Percentiles rank a stretch among this genome's conserved stretches.
phyloP scores from a whole-genome alignment of 2,888 invertebrate species.

The Poecilus cupreus region DNA sequence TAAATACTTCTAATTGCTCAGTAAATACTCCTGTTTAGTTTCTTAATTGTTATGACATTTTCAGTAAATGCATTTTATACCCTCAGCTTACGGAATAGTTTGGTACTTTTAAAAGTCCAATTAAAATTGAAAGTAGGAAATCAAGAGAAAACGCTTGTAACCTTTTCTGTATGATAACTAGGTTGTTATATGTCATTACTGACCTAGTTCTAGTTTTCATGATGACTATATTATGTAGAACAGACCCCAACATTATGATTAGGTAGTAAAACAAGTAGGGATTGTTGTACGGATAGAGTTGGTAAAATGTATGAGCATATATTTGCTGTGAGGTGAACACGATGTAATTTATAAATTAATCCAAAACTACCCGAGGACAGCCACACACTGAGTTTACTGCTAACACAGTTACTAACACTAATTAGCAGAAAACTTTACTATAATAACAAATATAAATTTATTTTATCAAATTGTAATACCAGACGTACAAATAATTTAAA shows the following conservation, averaged over 20 bases:
- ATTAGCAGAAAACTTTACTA: slow-evolving; percentile 8
- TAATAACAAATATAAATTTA: not conserved
- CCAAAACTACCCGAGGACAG: slow-evolving; percentile 1
- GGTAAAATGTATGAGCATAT: slow-evolving; percentile 17
- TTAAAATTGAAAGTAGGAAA: no score
- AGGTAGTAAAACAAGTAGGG: slow-evolving; percentile 12
- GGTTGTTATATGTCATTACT: not conserved
- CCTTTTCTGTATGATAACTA: not conserved
- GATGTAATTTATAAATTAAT: slow-evolving; percentile 25
- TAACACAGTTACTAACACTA: slow-evolving; percentile 11
- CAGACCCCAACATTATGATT: not conserved
- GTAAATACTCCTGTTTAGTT: no score
- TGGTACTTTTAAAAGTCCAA: no score
- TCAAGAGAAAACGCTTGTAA: no score
- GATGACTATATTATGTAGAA: not conserved
- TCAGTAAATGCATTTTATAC: no score
- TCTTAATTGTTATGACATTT: no score
- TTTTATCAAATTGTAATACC: not conserved
- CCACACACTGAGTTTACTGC: slow-evolving; percentile 18
- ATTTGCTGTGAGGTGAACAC: not conserved
- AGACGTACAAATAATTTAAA: no score
- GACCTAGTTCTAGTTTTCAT: not conserved
- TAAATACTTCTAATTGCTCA: no score
- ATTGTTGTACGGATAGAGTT: slow-evolving; percentile 21
- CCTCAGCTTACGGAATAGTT: no score